Percentiles rank a stretch among this genome's conserved stretches.
phyloP scores from a whole-genome alignment of 2,113 vertebrate species.

The Pangasianodon hypophthalmus region DNA sequence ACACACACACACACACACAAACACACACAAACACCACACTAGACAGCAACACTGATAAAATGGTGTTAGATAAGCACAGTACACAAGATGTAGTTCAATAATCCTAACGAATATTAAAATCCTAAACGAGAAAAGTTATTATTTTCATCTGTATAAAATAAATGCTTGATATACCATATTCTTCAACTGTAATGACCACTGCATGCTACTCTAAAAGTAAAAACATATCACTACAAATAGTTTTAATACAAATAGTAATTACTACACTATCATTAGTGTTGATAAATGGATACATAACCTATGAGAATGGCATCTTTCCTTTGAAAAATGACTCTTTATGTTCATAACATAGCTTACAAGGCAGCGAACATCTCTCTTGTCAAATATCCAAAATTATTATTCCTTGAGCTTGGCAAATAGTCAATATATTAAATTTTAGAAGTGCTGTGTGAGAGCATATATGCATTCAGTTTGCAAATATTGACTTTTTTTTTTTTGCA shows the following conservation, averaged over 20 bases:
- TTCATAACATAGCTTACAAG: not conserved
- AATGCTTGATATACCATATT: not conserved
- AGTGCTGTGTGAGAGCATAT: not conserved
- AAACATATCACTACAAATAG: not conserved
- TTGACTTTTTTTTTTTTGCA: not conserved
- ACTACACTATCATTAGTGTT: not conserved
- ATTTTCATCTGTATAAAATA: not conserved
- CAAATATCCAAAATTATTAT: not conserved
- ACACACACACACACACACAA: not conserved
- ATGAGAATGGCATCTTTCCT: not conserved
- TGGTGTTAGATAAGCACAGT: not conserved
- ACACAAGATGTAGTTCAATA: not conserved
- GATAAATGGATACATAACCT: not conserved
- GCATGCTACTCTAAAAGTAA: not conserved
- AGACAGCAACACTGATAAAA: not conserved
- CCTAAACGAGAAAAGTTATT: not conserved
- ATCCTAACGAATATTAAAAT: not conserved
- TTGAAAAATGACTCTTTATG: not conserved
- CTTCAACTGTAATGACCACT: not conserved
- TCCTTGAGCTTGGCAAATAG: not conserved
- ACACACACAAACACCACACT: not conserved
- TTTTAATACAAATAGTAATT: not conserved
- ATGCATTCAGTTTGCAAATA: not conserved
- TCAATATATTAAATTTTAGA: constrained; percentile 10
- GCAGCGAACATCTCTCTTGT: not conserved